phyloP scores from a whole-genome alignment of 2,888 invertebrate species.

The Trissolcus brochymenae region DNA sequence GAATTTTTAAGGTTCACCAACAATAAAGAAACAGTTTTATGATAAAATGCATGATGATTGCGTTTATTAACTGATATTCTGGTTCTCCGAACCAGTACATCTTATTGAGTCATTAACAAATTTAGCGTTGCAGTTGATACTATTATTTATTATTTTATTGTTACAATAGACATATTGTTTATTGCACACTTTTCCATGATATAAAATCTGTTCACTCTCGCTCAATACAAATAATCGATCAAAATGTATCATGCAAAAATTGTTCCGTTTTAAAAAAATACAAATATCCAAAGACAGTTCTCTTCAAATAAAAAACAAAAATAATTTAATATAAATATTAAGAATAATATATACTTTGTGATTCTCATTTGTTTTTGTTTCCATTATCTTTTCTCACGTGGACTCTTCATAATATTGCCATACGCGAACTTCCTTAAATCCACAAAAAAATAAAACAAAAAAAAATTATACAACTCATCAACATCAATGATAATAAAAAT shows the following conservation, averaged over 20 bases:
- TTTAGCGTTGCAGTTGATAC: slow-evolving; percentile 70
- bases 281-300: slow-evolving; percentile 67
- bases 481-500: slow-evolving; percentile 33
- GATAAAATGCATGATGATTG: slow-evolving; percentile 68
- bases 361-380: slow-evolving; percentile 56
- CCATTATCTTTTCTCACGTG: slow-evolving; percentile 54
- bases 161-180: slow-evolving; percentile 73
- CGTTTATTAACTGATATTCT: slow-evolving; percentile 71
- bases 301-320: slow-evolving; percentile 64
- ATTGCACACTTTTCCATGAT: slow-evolving; percentile 73
- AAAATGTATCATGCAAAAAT: slow-evolving; percentile 62
- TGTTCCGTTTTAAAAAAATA: slow-evolving; percentile 66
- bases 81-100: slow-evolving; percentile 66
- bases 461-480: slow-evolving; percentile 27
- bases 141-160: slow-evolving; percentile 67
- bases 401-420: slow-evolving; percentile 63
- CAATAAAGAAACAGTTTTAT: slow-evolving; percentile 11
- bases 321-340: slow-evolving; percentile 74
- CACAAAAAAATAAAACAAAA: slow-evolving; percentile 10
- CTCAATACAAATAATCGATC: slow-evolving; percentile 69
- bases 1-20: neutral
- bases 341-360: slow-evolving; percentile 64
- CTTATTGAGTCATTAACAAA: slow-evolving; percentile 69
- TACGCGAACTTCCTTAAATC: slow-evolving; percentile 41
- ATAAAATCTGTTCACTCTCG: slow-evolving; percentile 70